Conservation (phyloP, 2,113 vertebrate species). For the Anas platyrhynchos region DNA sequence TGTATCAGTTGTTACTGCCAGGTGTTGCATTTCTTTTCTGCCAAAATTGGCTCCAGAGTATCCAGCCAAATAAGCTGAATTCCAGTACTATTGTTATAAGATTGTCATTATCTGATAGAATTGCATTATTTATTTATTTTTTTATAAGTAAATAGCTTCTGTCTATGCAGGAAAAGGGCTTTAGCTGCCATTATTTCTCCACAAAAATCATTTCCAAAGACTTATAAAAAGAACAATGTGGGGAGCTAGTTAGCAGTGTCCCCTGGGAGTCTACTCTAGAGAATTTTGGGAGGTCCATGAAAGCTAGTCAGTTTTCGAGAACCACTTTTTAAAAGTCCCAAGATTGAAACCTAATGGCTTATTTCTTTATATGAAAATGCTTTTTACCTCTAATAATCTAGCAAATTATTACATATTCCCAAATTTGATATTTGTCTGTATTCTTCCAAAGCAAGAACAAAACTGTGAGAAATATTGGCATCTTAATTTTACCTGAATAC, state of each 20-base stretch:
- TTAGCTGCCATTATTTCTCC: not conserved
- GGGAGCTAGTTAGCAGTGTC: not conserved
- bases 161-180: not conserved
- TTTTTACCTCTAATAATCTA: not conserved
- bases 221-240: not conserved
- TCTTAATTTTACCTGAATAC: not conserved
- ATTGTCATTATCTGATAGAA: not conserved
- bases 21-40: not conserved
- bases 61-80: not conserved
- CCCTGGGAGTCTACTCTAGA: not conserved
- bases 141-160: not conserved
- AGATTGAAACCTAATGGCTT: no score
- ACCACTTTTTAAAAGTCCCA: not conserved
- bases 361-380: no score
- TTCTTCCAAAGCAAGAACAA: not conserved
- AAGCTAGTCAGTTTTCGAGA: not conserved
- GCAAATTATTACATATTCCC: not conserved
- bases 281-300: not conserved
- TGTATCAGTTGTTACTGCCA: not conserved
- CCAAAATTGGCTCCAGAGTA: not conserved
- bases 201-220: not conserved
- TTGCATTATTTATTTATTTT: not conserved
- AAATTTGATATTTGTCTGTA: not conserved
- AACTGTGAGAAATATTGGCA: not conserved
- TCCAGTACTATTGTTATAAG: not conserved